These are phyloP conservation scores for Arremon brunneinucha DNA, from an alignment of 2,797 vertebrate genomes.

Conservation along the genomic window DNA sequence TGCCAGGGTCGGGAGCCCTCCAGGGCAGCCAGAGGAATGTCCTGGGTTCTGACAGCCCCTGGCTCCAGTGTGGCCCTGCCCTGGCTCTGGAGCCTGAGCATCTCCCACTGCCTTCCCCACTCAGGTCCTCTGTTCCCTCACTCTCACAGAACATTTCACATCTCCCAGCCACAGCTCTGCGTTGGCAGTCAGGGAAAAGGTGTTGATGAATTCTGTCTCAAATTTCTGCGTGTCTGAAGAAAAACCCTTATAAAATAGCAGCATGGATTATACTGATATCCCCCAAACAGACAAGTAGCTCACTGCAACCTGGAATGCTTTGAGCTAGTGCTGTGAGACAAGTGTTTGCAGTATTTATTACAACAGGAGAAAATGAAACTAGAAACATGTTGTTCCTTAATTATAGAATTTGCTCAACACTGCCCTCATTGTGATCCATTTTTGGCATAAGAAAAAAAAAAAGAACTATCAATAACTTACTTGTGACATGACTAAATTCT, in stretches of 20 bases:
- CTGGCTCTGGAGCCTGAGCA: background rate
- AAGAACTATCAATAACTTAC: background rate
- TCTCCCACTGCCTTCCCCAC: background rate
- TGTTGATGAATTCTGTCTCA: constrained; percentile 61
- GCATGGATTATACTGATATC: constrained; percentile 12
- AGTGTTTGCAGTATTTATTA: constrained; percentile 39
- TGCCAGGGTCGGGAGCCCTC: no score
- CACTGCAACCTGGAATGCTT: constrained; percentile 28
- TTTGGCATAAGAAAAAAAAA: background rate
- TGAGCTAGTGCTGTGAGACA: constrained; percentile 6
- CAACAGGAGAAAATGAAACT: constrained; percentile 11
- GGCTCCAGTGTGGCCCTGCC: background rate
- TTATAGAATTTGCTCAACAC: background rate
- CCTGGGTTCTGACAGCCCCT: background rate
- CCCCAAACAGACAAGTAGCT: constrained; percentile 23
- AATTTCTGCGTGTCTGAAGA: constrained; percentile 50
- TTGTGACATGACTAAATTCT: background rate
- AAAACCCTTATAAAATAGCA: constrained; percentile 31
- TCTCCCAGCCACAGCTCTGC: constrained; percentile 31
- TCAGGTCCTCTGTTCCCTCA: background rate
- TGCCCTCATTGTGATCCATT: background rate
- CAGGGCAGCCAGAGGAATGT: no score
- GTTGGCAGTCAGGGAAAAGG: constrained; percentile 48
- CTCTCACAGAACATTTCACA: constrained; percentile 25
- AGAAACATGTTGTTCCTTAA: constrained; percentile 7